Evolutionary conservation across 2,113 vertebrate species (phyloP), one percentile per base, ranked within the genome.

Genomic region (Sitta europaea): DNA sequence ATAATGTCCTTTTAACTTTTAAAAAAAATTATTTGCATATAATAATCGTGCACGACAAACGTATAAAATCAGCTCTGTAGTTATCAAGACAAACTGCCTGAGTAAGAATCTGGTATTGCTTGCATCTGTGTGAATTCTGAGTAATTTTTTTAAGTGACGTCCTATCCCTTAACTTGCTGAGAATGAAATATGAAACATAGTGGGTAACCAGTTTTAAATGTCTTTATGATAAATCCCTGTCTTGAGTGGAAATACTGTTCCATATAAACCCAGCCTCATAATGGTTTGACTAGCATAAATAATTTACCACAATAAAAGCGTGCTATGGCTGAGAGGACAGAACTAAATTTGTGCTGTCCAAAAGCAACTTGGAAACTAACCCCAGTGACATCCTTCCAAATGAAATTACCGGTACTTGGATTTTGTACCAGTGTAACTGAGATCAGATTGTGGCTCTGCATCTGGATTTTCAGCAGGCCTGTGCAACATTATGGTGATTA

Each of bases 391-490:
- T 94, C 85, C 71, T 93, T 95, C 67, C 74, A 93, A 93, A 94
- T 92, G 63, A 86, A 94, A 96, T 97, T 96, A 96, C 87, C 12
- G 24, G 82, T 88, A 18, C 86, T 93, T 86, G 83, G 72, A 77
- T 43, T 90, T 93, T 90, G 43, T 74, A 80, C 82, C 85, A 86
- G 17, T 83, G 5, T 31, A 86, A 86, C 78, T 59, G 81, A 95
- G 90, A 96, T 93, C 71, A 95, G 90, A 95, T 59, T 95, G 96
- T 71, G 82, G 31, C 75, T 90, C 74, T 93, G 78, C 86, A 74
- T 96, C 96, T 96, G 94, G 88, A 53, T 92, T 88, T 95, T 73
- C 77, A 90, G 57, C 54, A 71, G 96, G 94, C 79, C 92, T 95
- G 92, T 88, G 25, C 63, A 88, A 35, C 51, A 74, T 96, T 96